Evolutionary conservation across 1,140 invertebrate species (phyloP).

Genomic region (Colletes latitarsis): DNA sequence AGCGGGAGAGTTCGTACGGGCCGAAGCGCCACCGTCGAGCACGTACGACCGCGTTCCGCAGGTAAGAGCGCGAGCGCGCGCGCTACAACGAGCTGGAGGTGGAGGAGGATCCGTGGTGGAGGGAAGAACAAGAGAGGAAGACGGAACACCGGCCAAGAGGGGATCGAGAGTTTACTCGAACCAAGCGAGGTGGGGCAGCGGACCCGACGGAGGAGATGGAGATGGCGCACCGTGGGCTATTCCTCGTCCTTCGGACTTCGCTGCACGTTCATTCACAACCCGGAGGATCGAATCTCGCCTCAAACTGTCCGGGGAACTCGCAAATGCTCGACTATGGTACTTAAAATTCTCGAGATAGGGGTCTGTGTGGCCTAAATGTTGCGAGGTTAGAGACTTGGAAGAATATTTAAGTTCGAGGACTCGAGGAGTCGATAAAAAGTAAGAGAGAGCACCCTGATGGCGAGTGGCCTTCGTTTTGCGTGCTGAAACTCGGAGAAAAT

Average conservation of each 20-base stretch:
- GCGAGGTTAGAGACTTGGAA: no score
- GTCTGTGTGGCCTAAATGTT: no score
- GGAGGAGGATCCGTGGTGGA: constrained; percentile 17
- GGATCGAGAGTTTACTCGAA: constrained; percentile 43
- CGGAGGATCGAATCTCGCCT: no score
- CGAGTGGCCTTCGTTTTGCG: no score
- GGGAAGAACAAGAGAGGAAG: constrained; percentile 39
- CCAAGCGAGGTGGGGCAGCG: constrained; percentile 3
- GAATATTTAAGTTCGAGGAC: no score
- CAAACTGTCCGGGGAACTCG: no score
- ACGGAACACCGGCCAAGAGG: constrained; percentile 4
- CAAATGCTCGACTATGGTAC: no score
- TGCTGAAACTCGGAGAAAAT: no score
- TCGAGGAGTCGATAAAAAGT: no score
- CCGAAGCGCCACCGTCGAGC: constrained; percentile 64
- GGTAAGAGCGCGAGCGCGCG: constrained; percentile 57
- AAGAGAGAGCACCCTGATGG: no score
- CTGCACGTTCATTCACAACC: neutral
- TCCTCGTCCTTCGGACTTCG: constrained; percentile 25
- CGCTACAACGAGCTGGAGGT: constrained; percentile 21
- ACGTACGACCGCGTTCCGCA: constrained; percentile 66
- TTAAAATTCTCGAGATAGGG: no score
- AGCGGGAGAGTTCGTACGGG: constrained; percentile 34
- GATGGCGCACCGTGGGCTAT: neutral
- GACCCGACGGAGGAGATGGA: constrained; percentile 25